These are phyloP conservation scores for Gymnarchus niloticus DNA, from an alignment of 2,113 vertebrate genomes.

Conservation along the genomic window DNA sequence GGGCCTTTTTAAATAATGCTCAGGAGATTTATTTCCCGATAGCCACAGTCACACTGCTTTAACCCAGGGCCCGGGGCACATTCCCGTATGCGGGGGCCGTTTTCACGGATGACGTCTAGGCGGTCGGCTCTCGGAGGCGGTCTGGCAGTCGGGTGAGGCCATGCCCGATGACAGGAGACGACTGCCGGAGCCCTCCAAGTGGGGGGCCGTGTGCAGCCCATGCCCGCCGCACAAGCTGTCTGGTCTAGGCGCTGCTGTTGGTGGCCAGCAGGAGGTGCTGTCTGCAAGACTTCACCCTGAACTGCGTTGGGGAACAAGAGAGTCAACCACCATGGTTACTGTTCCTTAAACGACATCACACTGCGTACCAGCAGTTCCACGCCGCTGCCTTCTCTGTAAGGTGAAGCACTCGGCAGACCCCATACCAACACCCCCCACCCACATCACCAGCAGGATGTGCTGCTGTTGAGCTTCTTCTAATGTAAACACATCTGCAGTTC, in stretches of 20 bases:
- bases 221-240: no score
- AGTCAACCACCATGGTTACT: not conserved
- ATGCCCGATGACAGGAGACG: no score
- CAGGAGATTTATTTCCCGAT: slow-evolving; percentile 25
- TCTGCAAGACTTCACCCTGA: not conserved
- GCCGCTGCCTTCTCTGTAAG: no score
- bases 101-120: slow-evolving; percentile 20
- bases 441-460: not conserved
- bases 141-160: not conserved
- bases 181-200: no score
- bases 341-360: not conserved
- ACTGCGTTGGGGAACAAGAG: not conserved
- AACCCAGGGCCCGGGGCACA: slow-evolving; percentile 2
- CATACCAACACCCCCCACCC: not conserved
- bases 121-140: not conserved
- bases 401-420: not conserved
- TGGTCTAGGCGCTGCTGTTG: no score
- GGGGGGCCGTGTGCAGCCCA: no score
- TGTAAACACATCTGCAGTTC: not conserved
- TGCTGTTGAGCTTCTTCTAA: not conserved
- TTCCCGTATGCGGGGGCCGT: not conserved
- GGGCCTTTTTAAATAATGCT: slow-evolving; percentile 27
- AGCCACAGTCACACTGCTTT: slow-evolving; percentile 20
- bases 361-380: not conserved
- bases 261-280: no score